phyloP scores from a whole-genome alignment of 2,888 invertebrate species.

The Thysanoteuthis rhombus region DNA sequence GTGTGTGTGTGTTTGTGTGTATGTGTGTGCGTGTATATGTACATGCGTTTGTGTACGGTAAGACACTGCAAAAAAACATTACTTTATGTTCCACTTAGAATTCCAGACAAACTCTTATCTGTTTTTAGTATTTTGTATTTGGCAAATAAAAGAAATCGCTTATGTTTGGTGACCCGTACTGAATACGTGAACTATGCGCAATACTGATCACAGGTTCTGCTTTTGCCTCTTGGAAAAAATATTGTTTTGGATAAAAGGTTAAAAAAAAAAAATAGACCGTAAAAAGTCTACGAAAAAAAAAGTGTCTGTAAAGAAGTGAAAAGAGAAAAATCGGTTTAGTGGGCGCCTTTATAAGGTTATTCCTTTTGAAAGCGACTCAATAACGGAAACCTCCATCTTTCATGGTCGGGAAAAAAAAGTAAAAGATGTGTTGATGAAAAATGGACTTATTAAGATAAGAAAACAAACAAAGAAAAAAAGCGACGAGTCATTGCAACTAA shows the following conservation, averaged over 20 bases:
- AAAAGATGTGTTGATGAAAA: neutral
- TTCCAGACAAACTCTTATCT: neutral
- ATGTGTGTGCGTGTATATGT: neutral
- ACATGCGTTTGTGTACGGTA: neutral
- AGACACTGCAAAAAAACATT: neutral
- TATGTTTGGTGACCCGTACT: neutral
- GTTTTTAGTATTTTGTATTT: neutral
- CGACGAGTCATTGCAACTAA: neutral
- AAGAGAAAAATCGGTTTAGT: too few species aligned
- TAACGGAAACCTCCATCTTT: neutral
- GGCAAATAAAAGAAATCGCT: neutral
- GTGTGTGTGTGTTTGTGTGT: neutral
- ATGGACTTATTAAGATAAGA: neutral
- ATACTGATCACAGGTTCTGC: neutral
- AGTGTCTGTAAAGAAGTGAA: neutral
- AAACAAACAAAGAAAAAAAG: neutral
- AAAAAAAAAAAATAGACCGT: neutral
- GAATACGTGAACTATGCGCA: neutral
- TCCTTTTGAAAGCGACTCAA: neutral
- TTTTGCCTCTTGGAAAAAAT: neutral
- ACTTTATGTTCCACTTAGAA: neutral
- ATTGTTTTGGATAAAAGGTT: neutral
- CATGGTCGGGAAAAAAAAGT: neutral
- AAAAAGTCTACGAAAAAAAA: neutral
- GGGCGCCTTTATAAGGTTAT: neutral